phyloP scores from a whole-genome alignment of 2,113 vertebrate genomes.

The Tapirus terrestris region DNA sequence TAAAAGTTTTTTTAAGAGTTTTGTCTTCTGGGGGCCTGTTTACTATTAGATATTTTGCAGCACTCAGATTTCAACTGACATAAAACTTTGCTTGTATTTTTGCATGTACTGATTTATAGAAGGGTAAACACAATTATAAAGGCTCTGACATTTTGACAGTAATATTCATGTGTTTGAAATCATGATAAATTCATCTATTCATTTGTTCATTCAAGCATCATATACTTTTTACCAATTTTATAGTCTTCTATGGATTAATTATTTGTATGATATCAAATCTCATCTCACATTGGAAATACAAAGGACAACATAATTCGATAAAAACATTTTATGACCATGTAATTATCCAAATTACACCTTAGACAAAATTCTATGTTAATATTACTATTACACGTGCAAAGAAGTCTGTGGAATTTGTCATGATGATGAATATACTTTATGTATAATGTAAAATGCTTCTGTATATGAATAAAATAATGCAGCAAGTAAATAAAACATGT shows the following conservation, averaged over 20 bases:
- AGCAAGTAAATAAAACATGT: background rate
- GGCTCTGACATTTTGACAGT: background rate
- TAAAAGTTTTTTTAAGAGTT: background rate
- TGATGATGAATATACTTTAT: background rate
- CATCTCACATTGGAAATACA: background rate
- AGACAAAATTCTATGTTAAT: background rate
- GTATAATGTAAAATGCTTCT: background rate
- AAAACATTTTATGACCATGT: background rate
- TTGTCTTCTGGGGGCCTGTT: background rate
- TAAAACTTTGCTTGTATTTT: background rate
- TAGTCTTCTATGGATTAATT: background rate
- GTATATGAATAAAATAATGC: background rate
- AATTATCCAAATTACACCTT: slow-evolving; percentile 5
- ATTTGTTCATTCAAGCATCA: background rate
- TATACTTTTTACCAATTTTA: background rate
- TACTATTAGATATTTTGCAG: background rate
- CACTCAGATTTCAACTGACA: background rate
- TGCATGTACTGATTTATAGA: background rate
- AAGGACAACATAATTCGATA: background rate
- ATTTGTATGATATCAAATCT: background rate
- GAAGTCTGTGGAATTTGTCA: background rate
- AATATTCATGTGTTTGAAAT: background rate
- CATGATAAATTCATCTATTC: background rate
- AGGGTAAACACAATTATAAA: background rate
- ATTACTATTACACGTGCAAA: background rate